phyloP scores from a whole-genome alignment of 2,113 vertebrate species.

The Boleophthalmus pectinirostris region DNA sequence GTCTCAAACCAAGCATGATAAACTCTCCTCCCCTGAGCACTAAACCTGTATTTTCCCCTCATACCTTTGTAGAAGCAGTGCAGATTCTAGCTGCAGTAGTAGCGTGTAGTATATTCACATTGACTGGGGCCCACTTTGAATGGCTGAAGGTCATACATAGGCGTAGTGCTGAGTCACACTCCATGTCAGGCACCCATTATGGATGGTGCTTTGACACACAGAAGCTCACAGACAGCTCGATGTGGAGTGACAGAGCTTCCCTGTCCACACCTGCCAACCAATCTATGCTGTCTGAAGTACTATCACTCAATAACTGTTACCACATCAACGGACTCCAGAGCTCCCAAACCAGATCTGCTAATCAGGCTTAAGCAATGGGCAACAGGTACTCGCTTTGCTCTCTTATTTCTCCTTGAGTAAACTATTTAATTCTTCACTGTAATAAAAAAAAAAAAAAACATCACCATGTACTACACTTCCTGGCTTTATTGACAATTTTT shows the following conservation, averaged over 20 bases:
- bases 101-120: constrained; percentile 33
- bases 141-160: constrained; percentile 54
- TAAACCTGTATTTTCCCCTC: neutral
- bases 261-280: constrained; percentile 61
- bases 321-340: constrained; percentile 18
- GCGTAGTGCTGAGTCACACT: constrained; percentile 28
- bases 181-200: constrained; percentile 38
- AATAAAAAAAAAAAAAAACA: neutral
- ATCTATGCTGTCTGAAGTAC: constrained; percentile 49
- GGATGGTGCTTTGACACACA: constrained; percentile 42
- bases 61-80: neutral
- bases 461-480: neutral
- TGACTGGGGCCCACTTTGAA: constrained; percentile 13
- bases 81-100: constrained; percentile 21
- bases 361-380: constrained; percentile 21
- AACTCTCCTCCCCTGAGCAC: too few species aligned
- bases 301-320: constrained; percentile 57
- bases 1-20: too few species aligned
- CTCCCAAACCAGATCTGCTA: constrained; percentile 10
- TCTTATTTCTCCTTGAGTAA: constrained; percentile 1
- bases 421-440: neutral
- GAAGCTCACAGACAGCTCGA: constrained; percentile 34
- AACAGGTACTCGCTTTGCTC: neutral
- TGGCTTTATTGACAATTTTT: neutral
- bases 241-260: constrained; percentile 58